Conservation (phyloP, 2,113 vertebrate genomes). For the Sprattus sprattus region DNA sequence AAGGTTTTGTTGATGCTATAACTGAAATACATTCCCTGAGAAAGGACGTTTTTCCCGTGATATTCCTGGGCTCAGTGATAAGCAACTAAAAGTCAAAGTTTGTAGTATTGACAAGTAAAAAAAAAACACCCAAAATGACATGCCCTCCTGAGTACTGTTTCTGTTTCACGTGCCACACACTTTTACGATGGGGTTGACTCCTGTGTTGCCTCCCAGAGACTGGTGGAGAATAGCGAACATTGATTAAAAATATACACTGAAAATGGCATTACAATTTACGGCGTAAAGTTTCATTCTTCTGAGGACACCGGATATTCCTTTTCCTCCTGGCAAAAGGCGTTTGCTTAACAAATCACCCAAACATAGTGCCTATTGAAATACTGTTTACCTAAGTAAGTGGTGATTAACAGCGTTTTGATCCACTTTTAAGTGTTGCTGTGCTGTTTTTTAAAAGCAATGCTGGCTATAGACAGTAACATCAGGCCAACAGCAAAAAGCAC, state of each 20-base stretch:
- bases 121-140: too few species aligned
- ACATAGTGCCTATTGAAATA: not conserved
- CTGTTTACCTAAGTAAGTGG: not conserved
- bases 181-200: not conserved
- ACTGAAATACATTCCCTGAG: too few species aligned
- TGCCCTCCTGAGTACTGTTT: too few species aligned
- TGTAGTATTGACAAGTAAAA: too few species aligned
- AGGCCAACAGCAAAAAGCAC: not conserved
- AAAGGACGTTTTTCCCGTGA: too few species aligned
- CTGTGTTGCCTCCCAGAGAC: not conserved
- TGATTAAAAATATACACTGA: not conserved
- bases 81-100: too few species aligned
- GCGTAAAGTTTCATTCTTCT: not conserved
- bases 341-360: not conserved
- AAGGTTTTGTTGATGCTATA: too few species aligned
- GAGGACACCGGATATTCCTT: not conserved
- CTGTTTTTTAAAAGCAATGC: too few species aligned
- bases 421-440: not conserved
- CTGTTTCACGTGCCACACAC: too few species aligned
- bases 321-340: not conserved
- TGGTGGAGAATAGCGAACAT: not conserved
- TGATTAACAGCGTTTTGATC: not conserved
- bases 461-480: not conserved
- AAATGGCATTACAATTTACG: not conserved
- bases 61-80: too few species aligned